A percentile compares a stretch with the other conserved stretches of the same genome.
These are phyloP conservation scores for Ephestia elutella DNA, from an alignment of 1,140 invertebrate genomes.

Conservation along the genomic window DNA sequence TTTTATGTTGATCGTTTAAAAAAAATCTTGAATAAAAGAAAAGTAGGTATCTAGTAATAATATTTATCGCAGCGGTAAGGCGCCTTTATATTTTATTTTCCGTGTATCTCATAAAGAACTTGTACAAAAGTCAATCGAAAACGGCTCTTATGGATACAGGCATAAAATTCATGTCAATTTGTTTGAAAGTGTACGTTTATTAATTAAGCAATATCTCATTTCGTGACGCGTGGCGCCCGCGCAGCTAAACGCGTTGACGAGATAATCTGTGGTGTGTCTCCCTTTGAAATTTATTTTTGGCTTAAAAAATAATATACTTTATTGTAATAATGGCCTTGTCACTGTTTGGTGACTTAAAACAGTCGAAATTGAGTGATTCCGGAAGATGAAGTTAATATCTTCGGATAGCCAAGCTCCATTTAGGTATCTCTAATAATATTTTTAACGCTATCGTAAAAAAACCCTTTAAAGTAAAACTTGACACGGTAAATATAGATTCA, in stretches of 20 bases:
- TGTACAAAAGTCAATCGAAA: not conserved
- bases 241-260: slow-evolving; percentile 47
- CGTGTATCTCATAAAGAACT: not conserved
- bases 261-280: slow-evolving; percentile 40
- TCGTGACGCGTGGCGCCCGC: slow-evolving; percentile 38
- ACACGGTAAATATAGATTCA: too few relatives aligned
- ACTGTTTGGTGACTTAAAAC: not conserved
- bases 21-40: too few relatives aligned
- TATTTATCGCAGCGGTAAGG: not conserved
- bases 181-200: slow-evolving; percentile 24
- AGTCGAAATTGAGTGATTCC: not conserved
- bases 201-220: slow-evolving; percentile 56
- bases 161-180: slow-evolving; percentile 16
- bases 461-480: too few relatives aligned
- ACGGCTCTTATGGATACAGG: not conserved
- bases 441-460: too few relatives aligned
- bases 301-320: slow-evolving; percentile 12
- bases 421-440: too few relatives aligned
- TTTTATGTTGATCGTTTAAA: too few relatives aligned
- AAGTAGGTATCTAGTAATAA: too few relatives aligned
- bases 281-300: slow-evolving; percentile 42
- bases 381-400: too few relatives aligned
- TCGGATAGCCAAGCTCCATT: too few relatives aligned
- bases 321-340: not conserved
- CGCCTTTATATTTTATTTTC: not conserved